Evolutionary conservation across 2,797 vertebrate genomes (phyloP).

Genomic region (Sebastes alutus): DNA sequence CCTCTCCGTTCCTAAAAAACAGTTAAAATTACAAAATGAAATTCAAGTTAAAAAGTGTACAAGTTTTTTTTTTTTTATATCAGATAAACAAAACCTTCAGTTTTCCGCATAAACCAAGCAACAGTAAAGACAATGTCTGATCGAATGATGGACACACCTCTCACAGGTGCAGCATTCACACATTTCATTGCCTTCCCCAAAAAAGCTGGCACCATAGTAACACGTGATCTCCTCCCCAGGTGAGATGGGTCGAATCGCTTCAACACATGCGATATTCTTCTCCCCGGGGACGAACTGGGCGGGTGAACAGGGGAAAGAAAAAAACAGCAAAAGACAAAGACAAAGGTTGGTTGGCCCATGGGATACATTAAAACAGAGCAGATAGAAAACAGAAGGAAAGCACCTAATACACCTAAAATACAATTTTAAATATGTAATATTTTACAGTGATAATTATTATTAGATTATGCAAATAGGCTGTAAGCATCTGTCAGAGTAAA

Average conservation of each 20-base stretch:
- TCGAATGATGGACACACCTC: slow-evolving; percentile 79
- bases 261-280: slow-evolving; percentile 91
- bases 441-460: neutral
- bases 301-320: slow-evolving; percentile 15
- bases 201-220: slow-evolving; percentile 96
- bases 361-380: slow-evolving; percentile 22
- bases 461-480: neutral
- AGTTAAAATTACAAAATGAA: neutral
- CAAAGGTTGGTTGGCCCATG: slow-evolving; percentile 41
- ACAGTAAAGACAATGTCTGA: neutral
- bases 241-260: slow-evolving; percentile 91
- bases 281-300: slow-evolving; percentile 91
- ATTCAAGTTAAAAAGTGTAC: neutral
- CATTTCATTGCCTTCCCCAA: slow-evolving; percentile 94
- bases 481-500: neutral
- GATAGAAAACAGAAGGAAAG: neutral
- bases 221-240: slow-evolving; percentile 95
- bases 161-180: slow-evolving; percentile 96
- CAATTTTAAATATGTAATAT: neutral
- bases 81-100: neutral
- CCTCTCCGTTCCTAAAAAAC: slow-evolving; percentile 86
- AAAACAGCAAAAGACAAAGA: slow-evolving; percentile 48
- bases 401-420: neutral
- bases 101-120: neutral
- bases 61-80: neutral